phyloP scores from a whole-genome alignment of 1,140 invertebrate genomes.

The Atta colombica region DNA sequence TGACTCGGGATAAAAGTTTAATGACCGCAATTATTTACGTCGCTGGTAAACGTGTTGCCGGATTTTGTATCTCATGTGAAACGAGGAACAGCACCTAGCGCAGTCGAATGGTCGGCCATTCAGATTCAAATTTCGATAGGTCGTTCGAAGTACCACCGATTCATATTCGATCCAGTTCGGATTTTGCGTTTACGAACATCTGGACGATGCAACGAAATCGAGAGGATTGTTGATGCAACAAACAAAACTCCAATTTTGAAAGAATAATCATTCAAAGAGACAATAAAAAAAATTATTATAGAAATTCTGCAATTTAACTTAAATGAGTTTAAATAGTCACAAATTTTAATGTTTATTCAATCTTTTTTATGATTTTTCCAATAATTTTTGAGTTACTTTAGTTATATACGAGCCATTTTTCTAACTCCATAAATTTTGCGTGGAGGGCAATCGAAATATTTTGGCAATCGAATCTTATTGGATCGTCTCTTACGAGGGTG shows the following conservation, averaged over 20 bases:
- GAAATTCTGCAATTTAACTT: not conserved
- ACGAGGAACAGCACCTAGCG: not conserved
- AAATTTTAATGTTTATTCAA: not conserved
- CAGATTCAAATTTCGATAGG: conserved; percentile 64
- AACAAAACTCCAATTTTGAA: conserved; percentile 17
- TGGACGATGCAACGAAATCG: conserved; percentile 31
- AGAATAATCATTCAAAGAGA: not conserved
- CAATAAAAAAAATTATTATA: not conserved
- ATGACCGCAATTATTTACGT: conserved; percentile 59
- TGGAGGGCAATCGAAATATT: conserved; percentile 22
- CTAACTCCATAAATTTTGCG: not conserved
- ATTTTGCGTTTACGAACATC: conserved; percentile 30
- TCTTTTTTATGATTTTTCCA: not conserved
- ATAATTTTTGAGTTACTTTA: not conserved
- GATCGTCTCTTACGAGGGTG: not conserved
- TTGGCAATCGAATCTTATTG: conserved; percentile 5
- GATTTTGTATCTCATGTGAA: conserved; percentile 29
- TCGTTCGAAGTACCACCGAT: conserved; percentile 44
- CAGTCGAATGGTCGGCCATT: conserved; percentile 40
- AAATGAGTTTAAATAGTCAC: not conserved
- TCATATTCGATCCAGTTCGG: conserved; percentile 40
- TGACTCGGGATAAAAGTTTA: conserved; percentile 51
- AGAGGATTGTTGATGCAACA: conserved; percentile 1
- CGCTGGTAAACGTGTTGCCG: conserved; percentile 40
- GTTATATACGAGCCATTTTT: not conserved